Evolutionary conservation across 2,888 invertebrate genomes (phyloP).

Genomic region (Hanleya hanleyi): DNA sequence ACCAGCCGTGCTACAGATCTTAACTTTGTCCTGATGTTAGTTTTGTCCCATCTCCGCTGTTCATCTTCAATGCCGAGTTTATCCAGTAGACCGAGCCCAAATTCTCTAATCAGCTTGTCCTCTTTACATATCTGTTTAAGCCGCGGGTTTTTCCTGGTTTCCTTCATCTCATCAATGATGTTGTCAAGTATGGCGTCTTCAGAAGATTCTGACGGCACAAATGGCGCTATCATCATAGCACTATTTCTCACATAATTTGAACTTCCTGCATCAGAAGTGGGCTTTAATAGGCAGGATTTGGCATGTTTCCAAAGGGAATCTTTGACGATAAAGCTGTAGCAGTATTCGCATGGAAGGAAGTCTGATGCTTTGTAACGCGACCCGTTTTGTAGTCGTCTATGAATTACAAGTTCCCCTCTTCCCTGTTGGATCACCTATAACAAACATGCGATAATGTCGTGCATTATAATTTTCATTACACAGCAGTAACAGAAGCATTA

Average conservation of each 20-base stretch:
- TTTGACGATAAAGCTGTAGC: not conserved
- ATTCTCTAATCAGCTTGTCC: not conserved
- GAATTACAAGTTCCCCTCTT: not conserved
- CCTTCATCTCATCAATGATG: too few relatives aligned
- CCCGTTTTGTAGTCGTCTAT: not conserved
- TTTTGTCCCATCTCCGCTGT: not conserved
- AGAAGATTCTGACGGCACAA: too few relatives aligned
- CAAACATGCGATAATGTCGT: too few relatives aligned
- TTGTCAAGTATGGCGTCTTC: too few relatives aligned
- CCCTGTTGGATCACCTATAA: too few relatives aligned
- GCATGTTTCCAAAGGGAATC: not conserved
- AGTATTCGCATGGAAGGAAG: not conserved
- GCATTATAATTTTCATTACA: too few relatives aligned
- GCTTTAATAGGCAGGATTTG: not conserved
- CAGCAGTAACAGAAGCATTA: too few relatives aligned
- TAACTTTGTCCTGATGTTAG: not conserved
- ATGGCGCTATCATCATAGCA: not conserved
- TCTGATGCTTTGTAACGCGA: not conserved
- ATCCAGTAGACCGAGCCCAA: too few relatives aligned
- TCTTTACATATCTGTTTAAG: constrained; percentile 6
- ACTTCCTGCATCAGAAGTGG: not conserved
- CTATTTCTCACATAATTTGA: constrained; percentile 7
- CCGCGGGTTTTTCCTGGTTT: not conserved
- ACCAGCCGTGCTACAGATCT: not conserved
- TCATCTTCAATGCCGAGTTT: too few relatives aligned